These are phyloP conservation scores for Pavo muticus DNA, from an alignment of 2,113 vertebrate genomes.

Conservation along the genomic window DNA sequence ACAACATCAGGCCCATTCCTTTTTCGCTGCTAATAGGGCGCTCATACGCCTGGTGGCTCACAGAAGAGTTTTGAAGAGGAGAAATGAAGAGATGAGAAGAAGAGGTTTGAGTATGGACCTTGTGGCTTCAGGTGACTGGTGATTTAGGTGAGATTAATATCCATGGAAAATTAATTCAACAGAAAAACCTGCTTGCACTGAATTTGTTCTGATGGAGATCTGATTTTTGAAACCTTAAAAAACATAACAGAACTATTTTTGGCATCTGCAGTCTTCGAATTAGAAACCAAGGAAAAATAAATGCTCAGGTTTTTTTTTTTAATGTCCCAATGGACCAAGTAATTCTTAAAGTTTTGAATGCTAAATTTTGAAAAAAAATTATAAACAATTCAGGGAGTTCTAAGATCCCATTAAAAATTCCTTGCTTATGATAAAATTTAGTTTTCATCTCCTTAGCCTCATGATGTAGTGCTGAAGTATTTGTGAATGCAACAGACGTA, in stretches of 20 bases:
- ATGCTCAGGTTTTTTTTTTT: neutral
- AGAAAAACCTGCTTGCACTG: neutral
- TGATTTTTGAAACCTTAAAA: neutral
- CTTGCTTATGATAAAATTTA: slow-evolving; percentile 6
- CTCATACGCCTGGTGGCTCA: fast-evolving
- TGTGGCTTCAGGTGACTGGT: neutral
- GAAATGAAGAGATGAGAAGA: too few relatives aligned
- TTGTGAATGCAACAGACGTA: neutral
- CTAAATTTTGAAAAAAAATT: slow-evolving; percentile 1
- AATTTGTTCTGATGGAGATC: neutral
- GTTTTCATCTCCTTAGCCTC: neutral
- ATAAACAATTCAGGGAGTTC: neutral
- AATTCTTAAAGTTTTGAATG: neutral
- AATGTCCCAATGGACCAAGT: neutral
- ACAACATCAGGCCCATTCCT: neutral
- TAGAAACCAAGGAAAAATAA: neutral
- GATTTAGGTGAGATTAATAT: neutral
- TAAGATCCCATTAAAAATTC: slow-evolving; percentile 2
- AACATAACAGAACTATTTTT: neutral
- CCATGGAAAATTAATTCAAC: neutral
- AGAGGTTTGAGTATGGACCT: neutral
- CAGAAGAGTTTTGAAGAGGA: neutral
- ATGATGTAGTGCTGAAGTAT: neutral
- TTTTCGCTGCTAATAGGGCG: fast-evolving
- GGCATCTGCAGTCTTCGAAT: neutral